A percentile compares a stretch with the other conserved stretches of the same genome.
These are phyloP conservation scores for Enteromius trimaculatus DNA, from an alignment of 2,797 vertebrate genomes.

Conservation along the genomic window DNA sequence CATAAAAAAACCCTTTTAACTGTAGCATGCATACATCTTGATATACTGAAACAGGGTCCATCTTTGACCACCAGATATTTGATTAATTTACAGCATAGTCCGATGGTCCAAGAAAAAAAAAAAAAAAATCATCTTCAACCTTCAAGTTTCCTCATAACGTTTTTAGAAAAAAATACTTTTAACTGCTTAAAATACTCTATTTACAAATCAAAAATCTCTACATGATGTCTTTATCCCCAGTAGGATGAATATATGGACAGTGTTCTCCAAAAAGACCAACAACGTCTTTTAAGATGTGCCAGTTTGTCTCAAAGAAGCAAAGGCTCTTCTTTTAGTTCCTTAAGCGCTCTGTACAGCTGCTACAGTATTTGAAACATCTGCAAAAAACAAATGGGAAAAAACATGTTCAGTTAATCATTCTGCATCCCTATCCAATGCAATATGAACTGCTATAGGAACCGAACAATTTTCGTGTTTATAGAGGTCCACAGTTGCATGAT, in stretches of 20 bases:
- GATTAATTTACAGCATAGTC: conserved; percentile 22
- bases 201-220: conserved; percentile 34
- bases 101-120: background rate
- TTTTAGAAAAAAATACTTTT: conserved; percentile 57
- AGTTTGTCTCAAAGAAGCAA: conserved; percentile 19
- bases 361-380: conserved; percentile 57
- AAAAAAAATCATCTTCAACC: background rate
- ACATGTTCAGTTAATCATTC: background rate
- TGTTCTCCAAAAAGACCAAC: conserved; percentile 7
- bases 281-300: conserved; percentile 24
- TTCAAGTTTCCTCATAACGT: conserved; percentile 31
- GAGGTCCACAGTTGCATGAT: background rate
- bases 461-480: background rate
- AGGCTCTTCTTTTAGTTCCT: background rate
- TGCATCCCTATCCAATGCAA: background rate
- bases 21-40: background rate
- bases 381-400: background rate
- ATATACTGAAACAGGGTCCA: background rate
- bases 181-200: conserved; percentile 36
- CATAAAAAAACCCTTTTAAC: background rate
- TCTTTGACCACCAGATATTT: background rate
- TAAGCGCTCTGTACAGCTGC: conserved; percentile 56
- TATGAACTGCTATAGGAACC: background rate
- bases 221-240: background rate
- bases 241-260: background rate